Base-by-base conservation (phyloP, 2,888 invertebrate genomes). In the Achlya flavicornis region DNA sequence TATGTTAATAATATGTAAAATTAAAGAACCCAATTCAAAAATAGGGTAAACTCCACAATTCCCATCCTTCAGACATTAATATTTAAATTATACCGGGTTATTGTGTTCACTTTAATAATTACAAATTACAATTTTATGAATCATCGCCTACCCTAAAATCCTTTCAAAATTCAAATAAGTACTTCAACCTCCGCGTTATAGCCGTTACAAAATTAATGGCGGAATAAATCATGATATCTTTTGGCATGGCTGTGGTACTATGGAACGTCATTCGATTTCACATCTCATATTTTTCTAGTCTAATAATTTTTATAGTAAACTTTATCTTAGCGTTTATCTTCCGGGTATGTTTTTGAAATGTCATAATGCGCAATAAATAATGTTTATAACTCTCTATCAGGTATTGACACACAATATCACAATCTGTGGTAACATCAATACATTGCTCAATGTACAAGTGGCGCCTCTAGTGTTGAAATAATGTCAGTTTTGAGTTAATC, bases 141-240 rank as follows among this genome's bases (percentile, higher is more conserved):
- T 63, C 64, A 65, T 63, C 63, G 64, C 64, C 53, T 71, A 61
- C 68, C 70, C 68, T 71, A 66, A 75, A 72, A 74, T 69, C 69
- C 66, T 75, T 67, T 70, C 70, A 66, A 74, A 75, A 70, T 73
- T 71, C 63, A 63, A 68, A 75, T 72, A 68, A 68, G 70, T 71
- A 71, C 60, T 63, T 66, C 71, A 74, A 75, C 76, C 75, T 75
- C 71, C 73, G 71, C 75, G 77, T 77, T 68, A 74, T 69, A 78
- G 76, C 74, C 76, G 76, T 76, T 76, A 73, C 74, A 75, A 74
- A 68, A 79, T 79, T 77, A 79, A 79, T 80, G 74, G 76, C 62
- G 62, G 70, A 69, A 81, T 81, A 80, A 81, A 80, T 81, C 78
- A 78, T 70, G 61, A 67, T 70, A 71, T 71, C 68, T 67, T 65